Evolutionary conservation across 2,797 vertebrate genomes (phyloP), one percentile per base, ranked within the genome.

Genomic region (Gorsachius magnificus): DNA sequence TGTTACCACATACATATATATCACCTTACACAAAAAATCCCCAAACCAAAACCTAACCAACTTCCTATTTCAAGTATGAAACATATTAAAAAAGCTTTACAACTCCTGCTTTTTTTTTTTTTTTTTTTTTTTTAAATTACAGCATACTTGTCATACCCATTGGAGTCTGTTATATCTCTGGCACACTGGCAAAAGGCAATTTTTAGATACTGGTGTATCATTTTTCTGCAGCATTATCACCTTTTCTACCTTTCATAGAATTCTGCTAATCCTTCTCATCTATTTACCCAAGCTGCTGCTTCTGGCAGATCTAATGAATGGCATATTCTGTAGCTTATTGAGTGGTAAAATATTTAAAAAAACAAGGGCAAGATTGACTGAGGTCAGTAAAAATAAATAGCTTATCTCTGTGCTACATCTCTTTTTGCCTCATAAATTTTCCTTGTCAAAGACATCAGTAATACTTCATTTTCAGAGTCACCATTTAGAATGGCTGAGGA

Each of bases 371-470:
- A 88, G 79, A 92, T 71, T 45, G 15, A 92, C 61, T 70, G 41
- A 84, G 45, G 78, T 96, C 51, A 94, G 63, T 71, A 96, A 93
- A 98, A 97, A 91, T 90, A 97, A 97, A 95, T 50, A 95, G 71
- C 41, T 93, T 93, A 95, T 96, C 60, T 95, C 79, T 69, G 46
- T 48, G 72, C 36, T 85, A 38, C 21, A 69, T 95, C 69, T 92
- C 43, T 77, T 96, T 96, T 95, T 83, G 51, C 28, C 20, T 95
- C 70, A 53, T 46, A 36, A 78, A 65, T 95, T 95, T 89, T 92
- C 60, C 90, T 95, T 97, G 61, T 89, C 90, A 95, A 94, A 97
- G 45, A 66, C 66, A 96, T 92, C 64, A 95, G 41, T 83, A 96
- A 87, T 94, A 20, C 63, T 96, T 88, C 35, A 78, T 94, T 95